A percentile compares a stretch with the other conserved stretches of the same genome.
Conservation (phyloP, 2,797 vertebrate genomes). For the Kryptolebias ocellatus region DNA sequence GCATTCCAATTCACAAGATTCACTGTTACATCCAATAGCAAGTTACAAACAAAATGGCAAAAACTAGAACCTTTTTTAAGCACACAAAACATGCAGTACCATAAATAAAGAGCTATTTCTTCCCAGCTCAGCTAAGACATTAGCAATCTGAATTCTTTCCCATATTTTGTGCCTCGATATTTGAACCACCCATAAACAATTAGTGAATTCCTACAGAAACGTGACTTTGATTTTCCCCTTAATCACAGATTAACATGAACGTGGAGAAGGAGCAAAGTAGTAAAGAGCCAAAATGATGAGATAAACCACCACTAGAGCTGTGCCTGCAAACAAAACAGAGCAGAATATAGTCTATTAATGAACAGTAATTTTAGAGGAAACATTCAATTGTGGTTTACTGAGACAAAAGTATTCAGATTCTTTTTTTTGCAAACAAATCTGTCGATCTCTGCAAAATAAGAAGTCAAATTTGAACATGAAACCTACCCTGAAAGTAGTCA, state of each 20-base stretch:
- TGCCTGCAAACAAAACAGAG: slow-evolving; percentile 69
- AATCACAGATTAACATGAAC: slow-evolving; percentile 77
- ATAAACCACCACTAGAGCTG: slow-evolving; percentile 87
- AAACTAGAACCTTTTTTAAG: too few species aligned
- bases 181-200: neutral
- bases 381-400: neutral
- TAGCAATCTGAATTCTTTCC: neutral
- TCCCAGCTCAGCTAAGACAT: neutral
- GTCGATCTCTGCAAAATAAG: neutral
- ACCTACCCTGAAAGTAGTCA: slow-evolving; percentile 90
- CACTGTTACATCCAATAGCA: neutral
- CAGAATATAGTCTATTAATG: neutral
- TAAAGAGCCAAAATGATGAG: slow-evolving; percentile 87
- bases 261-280: slow-evolving; percentile 86
- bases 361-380: too few species aligned
- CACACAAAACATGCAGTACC: neutral
- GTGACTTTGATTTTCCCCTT: neutral
- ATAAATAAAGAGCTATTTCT: neutral
- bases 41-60: neutral
- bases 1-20: too few species aligned
- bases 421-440: neutral
- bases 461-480: neutral
- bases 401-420: neutral
- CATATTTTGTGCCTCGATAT: neutral
- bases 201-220: slow-evolving; percentile 12